Evolutionary conservation across 1,140 invertebrate genomes (phyloP), one percentile per base, ranked within the genome.

Genomic region (Nylanderia fulva): DNA sequence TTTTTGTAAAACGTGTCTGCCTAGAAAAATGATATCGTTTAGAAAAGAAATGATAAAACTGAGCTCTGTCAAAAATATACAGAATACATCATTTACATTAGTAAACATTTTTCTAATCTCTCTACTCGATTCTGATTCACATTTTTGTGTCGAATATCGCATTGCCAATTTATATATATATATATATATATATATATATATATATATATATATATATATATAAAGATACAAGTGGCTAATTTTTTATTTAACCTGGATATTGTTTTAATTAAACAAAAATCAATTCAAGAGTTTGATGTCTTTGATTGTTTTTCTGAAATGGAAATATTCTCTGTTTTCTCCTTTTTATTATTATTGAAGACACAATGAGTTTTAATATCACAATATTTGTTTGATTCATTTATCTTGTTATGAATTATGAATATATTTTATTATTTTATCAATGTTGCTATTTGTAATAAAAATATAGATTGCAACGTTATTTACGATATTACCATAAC

Each of bases 381-480:
- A 18, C 18, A 42, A 39, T 29, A 42, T 64, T 24, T 63, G 11
- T 15, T 76, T 9, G 15, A 13, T 21, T 18, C 11, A 2, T 36
- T 33, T 29, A 8, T 13, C 7, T 21, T 15, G 45, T 48, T 48
- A 48, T 45, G 42, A 0, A 66, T 66, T 36, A 24, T 15, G 9
- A 8, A n/a, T 5, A 27, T 18, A 8, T 13, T 13, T n/a, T 18
- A 7, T 24, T 48, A 33, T 36, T 79, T 68, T 29, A 80, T 39
- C 13, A 11, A 29, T 33, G 13, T 2, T 21, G 13, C 33, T 54
- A 45, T 33, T 29, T 11, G 27, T 15, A 58, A 21, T 0, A 33
- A 58, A 58, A 82, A 13, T 79, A 39, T 27, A 18, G 4, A 56
- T n/a, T 29, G 2, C 15, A 58, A 71, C 29, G 42, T 82, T 60